Conservation (phyloP, 2,113 vertebrate genomes). For the Sinocyclocheilus anophthalmus region DNA sequence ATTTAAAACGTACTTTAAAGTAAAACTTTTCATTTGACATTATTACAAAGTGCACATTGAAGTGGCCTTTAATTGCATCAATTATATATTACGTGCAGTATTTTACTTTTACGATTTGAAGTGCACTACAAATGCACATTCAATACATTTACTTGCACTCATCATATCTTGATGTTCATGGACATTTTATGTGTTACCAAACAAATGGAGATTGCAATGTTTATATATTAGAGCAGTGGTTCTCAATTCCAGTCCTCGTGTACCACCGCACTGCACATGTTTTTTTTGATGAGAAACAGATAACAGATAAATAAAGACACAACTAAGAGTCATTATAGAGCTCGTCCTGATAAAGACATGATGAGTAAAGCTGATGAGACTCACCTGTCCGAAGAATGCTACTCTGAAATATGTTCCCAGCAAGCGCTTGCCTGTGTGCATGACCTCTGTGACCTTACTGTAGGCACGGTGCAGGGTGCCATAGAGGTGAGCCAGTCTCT, state of each 20-base stretch:
- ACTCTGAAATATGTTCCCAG: constrained; percentile 98
- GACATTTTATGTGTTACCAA: too few relatives aligned
- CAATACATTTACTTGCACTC: too few relatives aligned
- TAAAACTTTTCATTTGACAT: too few relatives aligned
- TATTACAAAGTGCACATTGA: neutral
- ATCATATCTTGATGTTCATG: too few relatives aligned
- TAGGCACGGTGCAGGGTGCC: constrained; percentile 96
- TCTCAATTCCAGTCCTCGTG: too few relatives aligned
- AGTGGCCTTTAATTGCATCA: neutral
- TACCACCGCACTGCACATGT: too few relatives aligned
- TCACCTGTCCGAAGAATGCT: constrained; percentile 98
- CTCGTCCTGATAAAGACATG: constrained; percentile 39
- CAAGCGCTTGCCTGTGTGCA: constrained; percentile 91
- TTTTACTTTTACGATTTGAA: too few relatives aligned
- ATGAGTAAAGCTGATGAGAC: constrained; percentile 47
- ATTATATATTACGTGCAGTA: neutral
- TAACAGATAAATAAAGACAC: neutral
- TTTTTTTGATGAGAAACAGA: too few relatives aligned
- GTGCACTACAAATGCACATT: too few relatives aligned
- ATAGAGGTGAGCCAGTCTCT: constrained; percentile 96
- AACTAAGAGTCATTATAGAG: constrained; percentile 24
- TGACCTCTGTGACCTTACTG: constrained; percentile 98
- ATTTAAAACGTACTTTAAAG: too few relatives aligned
- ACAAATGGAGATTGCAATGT: too few relatives aligned
- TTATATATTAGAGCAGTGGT: too few relatives aligned